Conservation (phyloP, 2,113 vertebrate genomes). For the Centrocercus urophasianus region DNA sequence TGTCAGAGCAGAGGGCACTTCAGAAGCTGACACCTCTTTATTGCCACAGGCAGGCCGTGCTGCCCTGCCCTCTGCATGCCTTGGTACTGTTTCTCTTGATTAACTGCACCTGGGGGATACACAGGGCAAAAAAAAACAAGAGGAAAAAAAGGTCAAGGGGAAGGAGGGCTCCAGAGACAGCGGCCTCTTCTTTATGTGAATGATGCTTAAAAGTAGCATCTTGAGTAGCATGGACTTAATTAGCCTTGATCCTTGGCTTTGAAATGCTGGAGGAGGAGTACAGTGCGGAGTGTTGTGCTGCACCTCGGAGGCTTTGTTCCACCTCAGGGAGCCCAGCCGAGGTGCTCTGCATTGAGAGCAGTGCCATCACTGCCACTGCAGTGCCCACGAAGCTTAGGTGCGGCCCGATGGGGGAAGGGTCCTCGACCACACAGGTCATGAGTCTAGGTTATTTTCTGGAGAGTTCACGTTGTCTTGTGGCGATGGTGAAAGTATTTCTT, state of each 20-base stretch:
- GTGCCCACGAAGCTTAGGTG: neutral
- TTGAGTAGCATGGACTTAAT: neutral
- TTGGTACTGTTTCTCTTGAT: neutral
- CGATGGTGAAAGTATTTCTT: neutral
- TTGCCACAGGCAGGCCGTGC: neutral
- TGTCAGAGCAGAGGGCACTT: neutral
- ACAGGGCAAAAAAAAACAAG: neutral
- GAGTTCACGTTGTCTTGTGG: neutral
- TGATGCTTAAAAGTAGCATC: neutral
- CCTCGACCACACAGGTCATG: neutral
- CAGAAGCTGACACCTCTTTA: neutral
- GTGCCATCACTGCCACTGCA: neutral
- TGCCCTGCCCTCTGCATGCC: neutral
- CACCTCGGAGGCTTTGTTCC: neutral
- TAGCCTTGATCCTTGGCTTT: neutral
- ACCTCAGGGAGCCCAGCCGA: neutral
- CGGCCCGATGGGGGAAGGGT: neutral
- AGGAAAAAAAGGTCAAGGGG: neutral
- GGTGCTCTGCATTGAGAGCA: neutral
- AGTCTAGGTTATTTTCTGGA: neutral
- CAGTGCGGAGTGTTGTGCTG: rapidly evolving
- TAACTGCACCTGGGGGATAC: neutral
- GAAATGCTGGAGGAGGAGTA: rapidly evolving
- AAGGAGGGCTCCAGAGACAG: neutral
- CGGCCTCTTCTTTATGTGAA: neutral